phyloP scores from a whole-genome alignment of 2,113 vertebrate genomes.

The Pagrus major region DNA sequence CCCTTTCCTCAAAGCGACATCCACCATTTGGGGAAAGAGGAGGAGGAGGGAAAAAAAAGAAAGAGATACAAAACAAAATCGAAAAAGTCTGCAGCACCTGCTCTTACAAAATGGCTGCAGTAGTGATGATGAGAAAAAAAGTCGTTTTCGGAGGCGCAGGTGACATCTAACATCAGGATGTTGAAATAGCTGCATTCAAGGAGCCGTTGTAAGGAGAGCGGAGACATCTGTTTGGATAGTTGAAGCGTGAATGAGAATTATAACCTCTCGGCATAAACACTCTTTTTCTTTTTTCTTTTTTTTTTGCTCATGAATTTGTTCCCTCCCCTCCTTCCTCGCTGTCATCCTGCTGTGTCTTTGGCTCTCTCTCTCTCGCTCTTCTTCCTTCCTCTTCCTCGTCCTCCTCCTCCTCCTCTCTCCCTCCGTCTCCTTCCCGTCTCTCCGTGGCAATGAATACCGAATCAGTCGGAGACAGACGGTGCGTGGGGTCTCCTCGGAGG shows the following conservation, averaged over 20 bases:
- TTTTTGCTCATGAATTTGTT: neutral
- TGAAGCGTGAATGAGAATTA: neutral
- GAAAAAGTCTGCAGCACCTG: constrained; percentile 44
- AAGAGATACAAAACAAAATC: constrained; percentile 5
- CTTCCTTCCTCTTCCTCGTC: neutral
- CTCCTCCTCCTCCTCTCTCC: neutral
- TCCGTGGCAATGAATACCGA: constrained; percentile 53
- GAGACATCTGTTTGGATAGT: constrained; percentile 14
- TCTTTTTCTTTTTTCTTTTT: neutral
- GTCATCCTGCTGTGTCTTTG: neutral
- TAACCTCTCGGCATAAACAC: constrained; percentile 1
- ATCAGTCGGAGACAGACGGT: constrained; percentile 70
- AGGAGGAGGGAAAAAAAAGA: neutral
- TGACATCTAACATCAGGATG: neutral
- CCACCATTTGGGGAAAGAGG: constrained; percentile 53
- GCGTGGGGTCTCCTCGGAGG: constrained; percentile 70
- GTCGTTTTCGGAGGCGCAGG: neutral
- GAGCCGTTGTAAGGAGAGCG: neutral
- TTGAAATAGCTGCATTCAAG: neutral
- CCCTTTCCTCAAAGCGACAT: neutral
- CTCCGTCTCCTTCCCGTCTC: constrained; percentile 24
- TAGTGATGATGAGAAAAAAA: neutral
- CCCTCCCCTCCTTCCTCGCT: neutral
- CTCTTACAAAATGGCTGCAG: constrained; percentile 63
- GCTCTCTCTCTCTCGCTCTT: neutral